Conservation (phyloP, 2,113 vertebrate genomes). For the Ctenomys sociabilis region DNA sequence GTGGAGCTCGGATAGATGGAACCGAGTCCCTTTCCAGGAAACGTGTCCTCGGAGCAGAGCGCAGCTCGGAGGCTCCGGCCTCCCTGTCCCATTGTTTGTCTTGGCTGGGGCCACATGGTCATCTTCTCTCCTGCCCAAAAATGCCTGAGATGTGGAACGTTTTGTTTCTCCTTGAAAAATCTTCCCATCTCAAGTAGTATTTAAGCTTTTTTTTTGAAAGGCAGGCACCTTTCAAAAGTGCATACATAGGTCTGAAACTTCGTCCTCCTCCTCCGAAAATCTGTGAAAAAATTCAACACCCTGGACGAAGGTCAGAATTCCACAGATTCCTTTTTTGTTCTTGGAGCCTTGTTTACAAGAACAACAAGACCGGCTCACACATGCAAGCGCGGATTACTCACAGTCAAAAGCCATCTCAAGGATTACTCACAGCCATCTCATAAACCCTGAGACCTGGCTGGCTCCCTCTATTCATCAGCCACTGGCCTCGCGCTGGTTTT, state of each 20-base stretch:
- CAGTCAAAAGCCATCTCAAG: not conserved
- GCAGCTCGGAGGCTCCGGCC: not conserved
- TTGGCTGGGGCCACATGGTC: not conserved
- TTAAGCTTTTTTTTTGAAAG: not conserved
- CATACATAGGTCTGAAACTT: not conserved
- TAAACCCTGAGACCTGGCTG: not conserved
- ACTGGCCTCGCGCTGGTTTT: not conserved
- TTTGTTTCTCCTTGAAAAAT: not conserved
- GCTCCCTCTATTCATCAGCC: not conserved
- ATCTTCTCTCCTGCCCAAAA: not conserved
- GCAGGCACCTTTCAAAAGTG: not conserved
- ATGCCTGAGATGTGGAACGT: not conserved
- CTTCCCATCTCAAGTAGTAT: not conserved
- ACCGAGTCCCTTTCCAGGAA: conserved; percentile 58
- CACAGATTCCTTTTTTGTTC: not conserved
- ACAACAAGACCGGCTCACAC: not conserved
- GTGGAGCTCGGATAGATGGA: not conserved
- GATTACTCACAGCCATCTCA: too few species aligned
- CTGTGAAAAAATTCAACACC: not conserved
- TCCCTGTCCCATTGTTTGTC: not conserved
- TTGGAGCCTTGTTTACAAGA: not conserved
- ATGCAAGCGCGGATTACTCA: not conserved
- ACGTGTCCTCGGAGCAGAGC: not conserved
- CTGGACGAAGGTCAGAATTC: fast-evolving
- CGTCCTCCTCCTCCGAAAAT: not conserved